Evolutionary conservation across 2,797 vertebrate genomes (phyloP), one percentile per base, ranked within the genome.

Genomic region (Limosa lapponica): DNA sequence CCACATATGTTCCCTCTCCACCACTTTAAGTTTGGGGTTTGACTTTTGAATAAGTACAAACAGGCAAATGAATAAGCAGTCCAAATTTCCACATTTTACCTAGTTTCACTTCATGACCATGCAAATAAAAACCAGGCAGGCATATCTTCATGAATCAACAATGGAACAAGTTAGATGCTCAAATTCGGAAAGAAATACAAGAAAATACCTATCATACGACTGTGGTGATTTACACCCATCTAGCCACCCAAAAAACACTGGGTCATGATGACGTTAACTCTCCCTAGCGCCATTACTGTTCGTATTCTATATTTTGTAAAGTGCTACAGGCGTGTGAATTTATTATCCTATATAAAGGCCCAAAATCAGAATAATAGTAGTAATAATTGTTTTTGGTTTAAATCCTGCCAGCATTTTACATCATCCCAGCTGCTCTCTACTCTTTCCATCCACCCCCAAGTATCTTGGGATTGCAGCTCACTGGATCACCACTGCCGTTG

Each of bases 371-470:
- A 85, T 32, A 92, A 82, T 0, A 70, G 30, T 32, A 82, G 10
- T 30, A 90, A 74, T 48, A 84, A 90, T 27, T 67, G 8, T 0
- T 55, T 85, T 85, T 71, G 41, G 24, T 92, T 95, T n/a, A 82
- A 95, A 89, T 75, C 48, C 49, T 85, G 89, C 12, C 77, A 95
- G 51, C 11, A 69, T 67, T 95, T 91, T 92, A 84, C 54, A 96
- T 73, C 61, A 82, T 52, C 14, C 16, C 70, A 95, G 66, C 10
- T 87, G 49, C 36, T 59, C 92, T 82, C 65, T 70, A 81, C 27
- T 87, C 16, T 16, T 87, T 82, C 61, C 46, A 87, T 58, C 48
- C 44, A 90, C 44, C 51, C 19, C 1, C 41, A 85, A 39, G 16
- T 72, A 84, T 51, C 59, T 32, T 59, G 66, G 71, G 54, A 94